Evolutionary conservation across 2,113 vertebrate genomes (phyloP).

Genomic region (Carassius auratus): DNA sequence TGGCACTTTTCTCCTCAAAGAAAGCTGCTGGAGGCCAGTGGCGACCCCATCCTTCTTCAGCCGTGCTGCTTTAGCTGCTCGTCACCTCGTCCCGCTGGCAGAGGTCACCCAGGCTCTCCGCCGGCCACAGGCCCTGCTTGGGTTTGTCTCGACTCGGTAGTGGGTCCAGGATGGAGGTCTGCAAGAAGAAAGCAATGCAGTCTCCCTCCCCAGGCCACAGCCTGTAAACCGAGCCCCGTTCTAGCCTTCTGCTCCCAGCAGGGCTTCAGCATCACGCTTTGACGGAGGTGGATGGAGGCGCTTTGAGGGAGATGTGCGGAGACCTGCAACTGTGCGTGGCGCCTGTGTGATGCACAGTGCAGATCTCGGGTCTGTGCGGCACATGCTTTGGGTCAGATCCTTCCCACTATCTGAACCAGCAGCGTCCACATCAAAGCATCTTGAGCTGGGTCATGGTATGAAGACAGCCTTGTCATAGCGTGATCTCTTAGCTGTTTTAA

Average conservation of each 20-base stretch:
- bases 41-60: not conserved
- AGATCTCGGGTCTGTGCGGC: conserved; percentile 24
- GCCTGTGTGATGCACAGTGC: conserved; percentile 31
- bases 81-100: conserved; percentile 38
- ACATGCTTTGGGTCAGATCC: conserved; percentile 47
- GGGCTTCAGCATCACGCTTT: conserved; percentile 36
- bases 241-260: conserved; percentile 58
- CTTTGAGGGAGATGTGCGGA: conserved; percentile 42
- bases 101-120: conserved; percentile 20
- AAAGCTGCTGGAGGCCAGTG: conserved; percentile 10
- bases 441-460: not conserved
- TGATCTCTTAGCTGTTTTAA: not conserved
- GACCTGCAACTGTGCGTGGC: conserved; percentile 48
- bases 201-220: conserved; percentile 14
- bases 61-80: not conserved
- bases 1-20: conserved; percentile 1
- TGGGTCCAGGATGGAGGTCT: conserved; percentile 20
- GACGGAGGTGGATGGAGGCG: conserved; percentile 30
- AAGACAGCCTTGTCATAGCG: not conserved
- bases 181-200: not conserved
- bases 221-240: conserved; percentile 49
- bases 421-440: conserved; percentile 40
- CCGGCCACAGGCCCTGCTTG: not conserved
- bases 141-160: conserved; percentile 34
- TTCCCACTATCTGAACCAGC: conserved; percentile 23